A percentile compares a stretch with the other conserved stretches of the same genome.
These are phyloP conservation scores for Trogon surrucura DNA, from an alignment of 2,113 vertebrate genomes.

Conservation along the genomic window DNA sequence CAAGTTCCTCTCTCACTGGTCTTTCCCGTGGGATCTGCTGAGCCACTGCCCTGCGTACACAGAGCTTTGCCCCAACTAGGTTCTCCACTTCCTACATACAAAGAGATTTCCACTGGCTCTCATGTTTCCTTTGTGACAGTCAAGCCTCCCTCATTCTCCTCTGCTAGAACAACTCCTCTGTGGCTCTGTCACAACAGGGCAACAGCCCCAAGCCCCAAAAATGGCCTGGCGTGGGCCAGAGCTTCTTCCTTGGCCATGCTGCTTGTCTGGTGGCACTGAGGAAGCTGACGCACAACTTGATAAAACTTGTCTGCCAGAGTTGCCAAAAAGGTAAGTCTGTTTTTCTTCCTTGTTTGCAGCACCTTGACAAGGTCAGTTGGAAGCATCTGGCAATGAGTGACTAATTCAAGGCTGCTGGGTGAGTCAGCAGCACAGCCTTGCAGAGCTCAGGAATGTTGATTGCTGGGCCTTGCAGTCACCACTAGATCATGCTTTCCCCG, in stretches of 20 bases:
- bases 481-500: neutral
- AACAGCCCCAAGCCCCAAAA: neutral
- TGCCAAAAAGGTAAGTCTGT: slow-evolving; percentile 41
- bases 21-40: neutral
- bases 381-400: slow-evolving; percentile 44
- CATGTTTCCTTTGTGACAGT: fast-evolving
- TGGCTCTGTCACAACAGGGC: fast-evolving
- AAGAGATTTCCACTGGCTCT: neutral
- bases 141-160: neutral
- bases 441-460: slow-evolving; percentile 51
- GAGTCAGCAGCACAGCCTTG: slow-evolving; percentile 46
- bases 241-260: neutral
- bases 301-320: slow-evolving; percentile 20
- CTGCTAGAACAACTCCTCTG: neutral
- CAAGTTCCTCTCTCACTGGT: neutral
- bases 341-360: slow-evolving; percentile 46
- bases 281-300: neutral
- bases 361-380: slow-evolving; percentile 52
- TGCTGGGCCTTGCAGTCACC: neutral
- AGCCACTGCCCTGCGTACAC: neutral
- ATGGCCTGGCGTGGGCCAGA: neutral
- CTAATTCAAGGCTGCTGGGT: slow-evolving; percentile 9
- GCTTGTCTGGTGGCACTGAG: neutral
- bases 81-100: neutral
- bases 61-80: neutral